Conservation (phyloP, 1,140 invertebrate species). For the Euura saliciscinereae region DNA sequence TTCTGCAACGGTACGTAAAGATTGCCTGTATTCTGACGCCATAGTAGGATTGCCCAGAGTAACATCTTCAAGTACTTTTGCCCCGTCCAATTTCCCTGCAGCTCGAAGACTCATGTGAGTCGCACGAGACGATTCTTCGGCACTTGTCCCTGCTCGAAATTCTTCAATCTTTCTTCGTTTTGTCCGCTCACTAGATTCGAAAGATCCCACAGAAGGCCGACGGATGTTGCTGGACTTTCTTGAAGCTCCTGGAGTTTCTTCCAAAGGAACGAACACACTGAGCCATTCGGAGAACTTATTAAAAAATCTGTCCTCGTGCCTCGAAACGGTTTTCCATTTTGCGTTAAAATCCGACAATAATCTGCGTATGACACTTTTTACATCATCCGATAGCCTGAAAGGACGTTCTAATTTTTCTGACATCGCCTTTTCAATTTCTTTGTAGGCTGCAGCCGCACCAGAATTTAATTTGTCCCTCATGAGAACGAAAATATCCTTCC, state of each 20-base stretch:
- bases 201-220: neutral
- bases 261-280: neutral
- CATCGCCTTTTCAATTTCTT: neutral
- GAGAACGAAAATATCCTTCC: neutral
- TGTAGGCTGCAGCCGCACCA: neutral
- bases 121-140: constrained; percentile 8
- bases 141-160: neutral
- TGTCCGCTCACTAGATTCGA: neutral
- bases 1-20: neutral
- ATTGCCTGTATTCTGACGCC: constrained; percentile 5
- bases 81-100: constrained; percentile 2
- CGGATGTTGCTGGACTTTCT: neutral
- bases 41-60: constrained; percentile 5
- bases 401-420: neutral
- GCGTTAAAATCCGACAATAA: neutral
- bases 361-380: neutral
- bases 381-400: neutral
- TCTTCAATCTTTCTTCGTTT: constrained; percentile 2
- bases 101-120: too few relatives aligned
- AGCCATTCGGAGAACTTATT: neutral
- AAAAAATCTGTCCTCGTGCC: neutral
- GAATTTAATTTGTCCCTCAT: neutral
- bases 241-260: neutral
- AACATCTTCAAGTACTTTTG: constrained; percentile 20
- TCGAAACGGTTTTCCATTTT: neutral